These are phyloP conservation scores for Cryptocheilus praepositus DNA, from an alignment of 2,888 invertebrate genomes.

Conservation along the genomic window DNA sequence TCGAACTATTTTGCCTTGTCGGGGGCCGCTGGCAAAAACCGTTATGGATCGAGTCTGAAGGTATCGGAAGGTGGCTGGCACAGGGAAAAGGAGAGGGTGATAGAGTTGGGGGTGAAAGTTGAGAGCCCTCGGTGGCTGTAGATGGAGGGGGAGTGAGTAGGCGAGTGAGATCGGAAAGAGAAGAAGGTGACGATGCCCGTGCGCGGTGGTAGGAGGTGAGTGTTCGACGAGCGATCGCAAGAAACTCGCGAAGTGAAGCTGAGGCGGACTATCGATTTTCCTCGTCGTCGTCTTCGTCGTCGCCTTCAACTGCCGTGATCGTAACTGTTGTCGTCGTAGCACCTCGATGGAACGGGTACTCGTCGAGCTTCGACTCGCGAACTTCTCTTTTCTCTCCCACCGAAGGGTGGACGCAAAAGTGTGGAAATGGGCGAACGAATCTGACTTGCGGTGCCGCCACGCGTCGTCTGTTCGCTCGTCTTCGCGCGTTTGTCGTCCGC, in stretches of 20 bases:
- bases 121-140: conserved; percentile 12
- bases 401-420: conserved; percentile 7
- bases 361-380: conserved; percentile 52
- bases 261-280: conserved; percentile 60
- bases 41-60: conserved; percentile 64
- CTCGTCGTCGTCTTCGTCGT: conserved; percentile 37
- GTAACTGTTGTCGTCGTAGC: conserved; percentile 34
- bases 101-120: conserved; percentile 45
- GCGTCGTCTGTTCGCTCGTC: conserved; percentile 22
- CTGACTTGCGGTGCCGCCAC: conserved; percentile 42
- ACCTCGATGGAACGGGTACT: conserved; percentile 40
- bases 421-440: conserved; percentile 34
- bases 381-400: conserved; percentile 47
- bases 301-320: conserved; percentile 25
- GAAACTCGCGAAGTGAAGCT: conserved; percentile 60
- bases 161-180: conserved; percentile 10
- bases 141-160: conserved; percentile 8
- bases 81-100: conserved; percentile 7
- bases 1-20: conserved; percentile 64
- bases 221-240: conserved; percentile 65
- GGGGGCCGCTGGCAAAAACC: conserved; percentile 59
- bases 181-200: conserved; percentile 16
- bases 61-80: conserved; percentile 29
- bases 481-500: background rate
- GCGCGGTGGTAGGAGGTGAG: conserved; percentile 41